Percentiles rank a stretch among this genome's conserved stretches.
phyloP scores from a whole-genome alignment of 2,888 invertebrate genomes.

The Campopleginae sp. region DNA sequence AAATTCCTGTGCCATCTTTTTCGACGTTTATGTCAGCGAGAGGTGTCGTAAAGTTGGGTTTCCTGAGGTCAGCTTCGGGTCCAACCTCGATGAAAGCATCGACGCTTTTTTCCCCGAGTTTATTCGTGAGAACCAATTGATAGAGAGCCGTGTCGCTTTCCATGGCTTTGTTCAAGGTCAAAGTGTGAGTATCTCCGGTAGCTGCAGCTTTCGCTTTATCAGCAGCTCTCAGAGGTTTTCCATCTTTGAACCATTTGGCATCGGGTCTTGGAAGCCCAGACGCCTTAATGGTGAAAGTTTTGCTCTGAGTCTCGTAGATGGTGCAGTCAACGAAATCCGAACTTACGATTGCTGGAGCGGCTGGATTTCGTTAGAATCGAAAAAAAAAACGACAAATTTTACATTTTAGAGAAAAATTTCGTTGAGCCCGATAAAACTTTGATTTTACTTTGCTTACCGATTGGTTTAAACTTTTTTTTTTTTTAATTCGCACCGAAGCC shows the following conservation, averaged over 20 bases:
- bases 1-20: constrained; percentile 88
- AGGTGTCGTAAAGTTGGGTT: constrained; percentile 90
- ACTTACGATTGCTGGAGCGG: constrained; percentile 90
- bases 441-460: constrained; percentile 28
- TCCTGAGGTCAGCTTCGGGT: constrained; percentile 91
- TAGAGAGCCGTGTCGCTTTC: constrained; percentile 92
- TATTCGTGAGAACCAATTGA: constrained; percentile 92
- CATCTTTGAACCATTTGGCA: constrained; percentile 92
- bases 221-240: constrained; percentile 89
- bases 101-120: constrained; percentile 91
- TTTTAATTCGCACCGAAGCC: constrained; percentile 27
- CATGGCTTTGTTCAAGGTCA: constrained; percentile 90
- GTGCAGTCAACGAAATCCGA: constrained; percentile 90
- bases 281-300: constrained; percentile 92
- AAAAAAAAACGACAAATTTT: constrained; percentile 20
- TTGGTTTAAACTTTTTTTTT: constrained; percentile 36
- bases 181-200: constrained; percentile 87
- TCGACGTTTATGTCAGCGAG: constrained; percentile 89
- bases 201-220: constrained; percentile 78
- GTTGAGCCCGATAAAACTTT: background rate
- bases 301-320: constrained; percentile 92
- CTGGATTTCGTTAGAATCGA: constrained; percentile 80
- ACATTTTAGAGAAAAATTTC: background rate
- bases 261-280: constrained; percentile 91
- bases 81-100: constrained; percentile 91